Percentiles rank a stretch among this genome's conserved stretches.
phyloP scores from a whole-genome alignment of 2,113 vertebrate genomes.

The Tiliqua scincoides region DNA sequence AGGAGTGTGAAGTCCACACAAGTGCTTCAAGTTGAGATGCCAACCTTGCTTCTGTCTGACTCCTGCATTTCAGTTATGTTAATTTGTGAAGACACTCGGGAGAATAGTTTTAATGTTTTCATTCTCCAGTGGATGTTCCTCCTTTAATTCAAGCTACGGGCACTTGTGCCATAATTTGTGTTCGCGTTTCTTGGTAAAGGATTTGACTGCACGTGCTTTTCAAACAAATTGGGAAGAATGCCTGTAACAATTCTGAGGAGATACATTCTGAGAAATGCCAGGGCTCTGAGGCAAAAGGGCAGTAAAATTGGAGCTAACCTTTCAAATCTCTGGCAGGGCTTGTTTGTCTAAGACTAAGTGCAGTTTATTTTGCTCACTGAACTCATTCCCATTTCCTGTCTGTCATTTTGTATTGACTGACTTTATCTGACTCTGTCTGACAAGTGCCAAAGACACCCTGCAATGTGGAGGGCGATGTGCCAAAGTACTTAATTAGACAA shows the following conservation, averaged over 20 bases:
- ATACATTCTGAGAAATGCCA: constrained; percentile 35
- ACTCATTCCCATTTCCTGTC: constrained; percentile 21
- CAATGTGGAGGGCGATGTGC: constrained; percentile 26
- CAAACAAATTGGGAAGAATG: not conserved
- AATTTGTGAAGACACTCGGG: not conserved
- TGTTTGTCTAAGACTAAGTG: not conserved
- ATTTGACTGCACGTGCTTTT: rapidly evolving
- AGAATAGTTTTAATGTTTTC: not conserved
- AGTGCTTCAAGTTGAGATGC: not conserved
- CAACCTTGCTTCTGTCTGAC: not conserved
- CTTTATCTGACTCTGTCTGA: constrained; percentile 50
- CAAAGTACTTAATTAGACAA: constrained; percentile 60
- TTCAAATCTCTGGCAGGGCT: constrained; percentile 13
- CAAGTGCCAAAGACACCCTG: constrained; percentile 34
- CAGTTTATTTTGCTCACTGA: constrained; percentile 7
- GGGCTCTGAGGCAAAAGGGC: constrained; percentile 15
- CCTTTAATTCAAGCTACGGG: not conserved
- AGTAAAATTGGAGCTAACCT: constrained; percentile 28
- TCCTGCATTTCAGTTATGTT: not conserved
- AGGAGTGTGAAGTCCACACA: not conserved
- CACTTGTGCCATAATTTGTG: rapidly evolving
- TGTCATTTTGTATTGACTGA: not conserved
- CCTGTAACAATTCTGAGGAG: not conserved
- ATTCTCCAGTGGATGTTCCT: not conserved
- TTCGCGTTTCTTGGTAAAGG: rapidly evolving